Conservation (phyloP, 2,797 vertebrate species). For the Sebastes iracundus region DNA sequence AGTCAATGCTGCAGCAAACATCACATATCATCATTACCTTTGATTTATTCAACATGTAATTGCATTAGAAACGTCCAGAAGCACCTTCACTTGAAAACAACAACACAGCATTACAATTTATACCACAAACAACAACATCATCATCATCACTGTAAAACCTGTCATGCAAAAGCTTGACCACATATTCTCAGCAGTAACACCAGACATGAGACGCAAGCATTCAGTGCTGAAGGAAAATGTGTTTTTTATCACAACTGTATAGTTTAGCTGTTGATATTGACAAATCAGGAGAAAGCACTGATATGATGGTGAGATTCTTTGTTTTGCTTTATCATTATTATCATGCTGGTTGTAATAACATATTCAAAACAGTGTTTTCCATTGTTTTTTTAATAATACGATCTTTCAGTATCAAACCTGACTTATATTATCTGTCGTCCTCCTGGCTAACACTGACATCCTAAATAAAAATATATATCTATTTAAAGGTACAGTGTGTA, state of each 20-base stretch:
- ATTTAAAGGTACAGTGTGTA: too few species aligned
- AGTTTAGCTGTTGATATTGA: neutral
- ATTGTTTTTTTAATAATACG: neutral
- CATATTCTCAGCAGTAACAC: slow-evolving; percentile 9
- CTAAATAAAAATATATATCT: accelerated
- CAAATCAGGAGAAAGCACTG: neutral
- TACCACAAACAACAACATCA: neutral
- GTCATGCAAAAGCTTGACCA: slow-evolving; percentile 44
- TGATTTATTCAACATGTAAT: neutral
- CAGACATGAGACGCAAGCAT: slow-evolving; percentile 8
- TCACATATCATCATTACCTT: slow-evolving; percentile 4
- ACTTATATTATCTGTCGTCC: neutral
- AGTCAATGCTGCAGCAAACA: slow-evolving; percentile 13
- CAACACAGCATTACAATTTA: neutral
- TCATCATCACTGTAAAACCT: neutral
- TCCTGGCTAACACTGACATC: neutral
- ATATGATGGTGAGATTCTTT: neutral
- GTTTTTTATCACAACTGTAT: neutral
- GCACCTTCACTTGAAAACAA: neutral
- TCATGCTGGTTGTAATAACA: neutral
- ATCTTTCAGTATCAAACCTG: neutral
- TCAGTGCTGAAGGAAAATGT: neutral
- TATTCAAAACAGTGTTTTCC: neutral
- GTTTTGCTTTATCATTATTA: neutral
- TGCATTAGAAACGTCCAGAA: neutral